Percentiles rank a stretch among this genome's conserved stretches.
These are phyloP conservation scores for Cacatua alba DNA, from an alignment of 2,113 vertebrate species.

Conservation along the genomic window DNA sequence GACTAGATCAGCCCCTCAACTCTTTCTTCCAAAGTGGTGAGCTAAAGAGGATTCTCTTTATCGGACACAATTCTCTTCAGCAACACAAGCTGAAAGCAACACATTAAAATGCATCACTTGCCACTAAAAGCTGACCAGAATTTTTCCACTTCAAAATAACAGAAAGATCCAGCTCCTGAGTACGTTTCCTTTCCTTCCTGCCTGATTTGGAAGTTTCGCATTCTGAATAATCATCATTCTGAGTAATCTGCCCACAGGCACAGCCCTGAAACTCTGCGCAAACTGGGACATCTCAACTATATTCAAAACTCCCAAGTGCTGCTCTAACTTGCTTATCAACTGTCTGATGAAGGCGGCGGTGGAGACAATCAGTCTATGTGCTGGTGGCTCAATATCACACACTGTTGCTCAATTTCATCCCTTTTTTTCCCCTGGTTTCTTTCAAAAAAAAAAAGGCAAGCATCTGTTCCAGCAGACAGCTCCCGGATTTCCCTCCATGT, in stretches of 20 bases:
- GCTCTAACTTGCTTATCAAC: slow-evolving; percentile 37
- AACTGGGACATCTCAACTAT: background rate
- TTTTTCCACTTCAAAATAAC: background rate
- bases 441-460: background rate
- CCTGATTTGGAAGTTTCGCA: background rate
- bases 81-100: background rate
- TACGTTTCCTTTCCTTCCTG: background rate
- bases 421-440: background rate
- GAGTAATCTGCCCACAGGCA: background rate
- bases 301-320: background rate
- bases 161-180: background rate
- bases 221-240: background rate
- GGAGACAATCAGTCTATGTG: background rate
- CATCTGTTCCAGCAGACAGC: slow-evolving; percentile 64
- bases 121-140: background rate
- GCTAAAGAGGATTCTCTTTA: background rate
- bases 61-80: background rate
- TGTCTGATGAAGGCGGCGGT: background rate
- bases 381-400: background rate
- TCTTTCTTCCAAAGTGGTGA: background rate
- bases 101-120: background rate
- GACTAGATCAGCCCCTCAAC: background rate
- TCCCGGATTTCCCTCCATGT: slow-evolving; percentile 64
- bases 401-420: slow-evolving; percentile 32
- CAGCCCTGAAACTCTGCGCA: background rate